Percentiles rank a stretch among this genome's conserved stretches.
Evolutionary conservation across 2,113 vertebrate species (phyloP).

Genomic region (Setophaga coronata): DNA sequence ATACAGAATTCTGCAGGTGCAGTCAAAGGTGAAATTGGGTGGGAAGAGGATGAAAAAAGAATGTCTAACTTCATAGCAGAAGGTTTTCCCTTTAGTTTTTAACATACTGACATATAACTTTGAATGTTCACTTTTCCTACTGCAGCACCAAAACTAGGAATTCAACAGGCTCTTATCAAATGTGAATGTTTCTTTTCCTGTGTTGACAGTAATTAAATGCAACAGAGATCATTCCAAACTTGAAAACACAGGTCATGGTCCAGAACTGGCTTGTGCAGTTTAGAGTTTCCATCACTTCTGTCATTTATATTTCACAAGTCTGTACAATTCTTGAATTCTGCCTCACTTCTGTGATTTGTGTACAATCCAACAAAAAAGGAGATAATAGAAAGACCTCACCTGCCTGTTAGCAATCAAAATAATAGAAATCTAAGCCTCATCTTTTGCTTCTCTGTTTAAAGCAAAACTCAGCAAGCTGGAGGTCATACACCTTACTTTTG

Average conservation of each 20-base stretch:
- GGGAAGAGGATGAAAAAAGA: not conserved
- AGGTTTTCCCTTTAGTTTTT: slow-evolving; percentile 9
- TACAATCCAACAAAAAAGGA: not conserved
- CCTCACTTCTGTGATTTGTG: not conserved
- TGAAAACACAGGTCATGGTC: not conserved
- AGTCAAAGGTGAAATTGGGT: not conserved
- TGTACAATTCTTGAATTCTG: not conserved
- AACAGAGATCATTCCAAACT: not conserved
- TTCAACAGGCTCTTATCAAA: not conserved
- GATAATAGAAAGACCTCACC: not conserved
- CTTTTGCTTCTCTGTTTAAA: not conserved
- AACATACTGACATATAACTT: not conserved
- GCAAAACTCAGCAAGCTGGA: not conserved
- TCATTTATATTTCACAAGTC: not conserved
- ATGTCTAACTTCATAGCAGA: not conserved
- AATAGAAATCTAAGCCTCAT: not conserved
- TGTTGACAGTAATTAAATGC: not conserved
- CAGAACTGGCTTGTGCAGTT: not conserved
- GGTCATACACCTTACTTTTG: not conserved
- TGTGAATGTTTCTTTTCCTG: not conserved
- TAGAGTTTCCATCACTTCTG: not conserved
- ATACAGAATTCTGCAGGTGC: not conserved
- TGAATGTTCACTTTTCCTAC: not conserved
- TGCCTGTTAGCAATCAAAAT: not conserved
- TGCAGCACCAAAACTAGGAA: not conserved